Base-by-base conservation (phyloP, 2,113 vertebrate species). In the Athene cunicularia region DNA sequence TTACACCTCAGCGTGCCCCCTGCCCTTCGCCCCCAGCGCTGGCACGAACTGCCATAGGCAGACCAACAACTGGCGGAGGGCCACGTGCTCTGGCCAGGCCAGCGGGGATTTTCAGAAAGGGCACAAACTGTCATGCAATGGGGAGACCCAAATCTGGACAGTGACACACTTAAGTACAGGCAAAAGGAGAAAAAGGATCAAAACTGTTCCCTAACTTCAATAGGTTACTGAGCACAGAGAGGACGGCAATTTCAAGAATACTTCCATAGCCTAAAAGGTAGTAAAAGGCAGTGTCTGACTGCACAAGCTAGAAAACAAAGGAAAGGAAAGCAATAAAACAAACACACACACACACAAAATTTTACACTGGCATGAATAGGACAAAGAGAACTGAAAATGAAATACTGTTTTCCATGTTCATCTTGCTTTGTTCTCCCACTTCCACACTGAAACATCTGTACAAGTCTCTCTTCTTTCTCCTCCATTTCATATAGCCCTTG, bases 21-120 rank as follows among this genome's bases (percentile, higher is more conserved):
- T 5, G 30, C 11, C 70, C 76, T 55, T 52, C 47, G 59, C 23
- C 6, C 20, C 2, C 15, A 5, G 45, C 4, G 1, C 33, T 0
- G 4, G 62, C 73, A 27, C 2, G 4, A 22, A 43, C 20, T 37
- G 50, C 33, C 3, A 0, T 0, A 5, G 0, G 45, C 22, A 15
- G 24, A 62, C 23, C 26, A 20, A 9, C 60, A 6, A 21, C 18
- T 18, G 66, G 41, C 20, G 5, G 45, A 71, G 66, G 53, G 28
- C 23, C 62, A 37, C 4, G 0, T 0, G 3, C 60, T 26, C 49
- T 3, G 3, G 56, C 37, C 62, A 22, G 67, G 37, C 20, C 7
- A 2, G 24, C 27, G 12, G 66, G 23, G 7, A 45, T n/a, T 49
- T 67, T 64, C n/a, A 45, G 43, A 37, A 19, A 55, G 14, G 41